Base-by-base conservation (phyloP, 1,140 invertebrate species). In the Hylaeus volcanicus region DNA sequence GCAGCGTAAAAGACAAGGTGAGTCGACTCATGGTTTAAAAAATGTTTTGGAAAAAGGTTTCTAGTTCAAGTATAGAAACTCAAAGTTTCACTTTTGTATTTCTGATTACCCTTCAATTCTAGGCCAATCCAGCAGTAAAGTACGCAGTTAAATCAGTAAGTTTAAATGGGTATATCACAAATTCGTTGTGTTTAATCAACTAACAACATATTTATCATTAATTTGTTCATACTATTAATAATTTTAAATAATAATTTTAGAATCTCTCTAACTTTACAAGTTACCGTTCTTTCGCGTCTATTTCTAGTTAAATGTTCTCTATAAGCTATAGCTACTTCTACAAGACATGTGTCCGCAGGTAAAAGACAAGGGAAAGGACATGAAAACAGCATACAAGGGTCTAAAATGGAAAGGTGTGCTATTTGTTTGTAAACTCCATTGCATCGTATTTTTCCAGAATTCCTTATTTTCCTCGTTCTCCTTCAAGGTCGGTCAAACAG, bases 121-220 rank as follows among this genome's bases (percentile, higher is more conserved):
- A 97, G 96, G 96, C 96, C 53, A 97, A 97, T 94, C 96, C 97
- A 84, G 96, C 96, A 86, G 94, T 97, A 89, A 97, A 96, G 94
- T 96, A 95, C 88, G 96, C 96, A 85, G 96, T 97, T 66, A 96
- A 97, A 94, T 96, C 96, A 91, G 96, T 97, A 94, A 96, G 95
- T 82, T 76, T 56, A 73, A 61, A 64, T 69, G 6, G 51, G 41
- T 68, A n/a, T 66, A 9, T 66, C n/a, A 1, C 53, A 51, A n/a
- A 48, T 11, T n/a, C 56, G 43, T 14, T 6, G 14, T 15, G 26
- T 70, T 55, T 53, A 6, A 26, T 0, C 4, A 48, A n/a, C 3
- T 63, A 63, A 63, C 37, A 37, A 63, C 37, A 5, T 3, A 63
- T 41, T 41, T 41, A 63, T 3, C 37, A 63, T 12, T 26, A 39